phyloP scores from a whole-genome alignment of 2,888 invertebrate species.

The Blastobasis lacticolella region DNA sequence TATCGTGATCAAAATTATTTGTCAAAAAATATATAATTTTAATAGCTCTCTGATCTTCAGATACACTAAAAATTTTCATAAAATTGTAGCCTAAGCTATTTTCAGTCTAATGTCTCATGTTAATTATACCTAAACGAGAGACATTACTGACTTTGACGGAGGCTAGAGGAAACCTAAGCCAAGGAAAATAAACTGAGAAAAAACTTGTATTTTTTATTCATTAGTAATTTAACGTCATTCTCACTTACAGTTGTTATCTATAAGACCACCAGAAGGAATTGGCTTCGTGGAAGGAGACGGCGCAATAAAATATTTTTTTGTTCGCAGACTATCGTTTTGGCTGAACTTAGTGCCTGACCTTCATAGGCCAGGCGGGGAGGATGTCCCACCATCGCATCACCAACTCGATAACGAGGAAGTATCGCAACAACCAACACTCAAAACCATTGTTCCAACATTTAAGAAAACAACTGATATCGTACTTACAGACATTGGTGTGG shows the following conservation, averaged over 20 bases:
- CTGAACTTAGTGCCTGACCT: slow-evolving; percentile 94
- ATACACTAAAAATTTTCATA: neutral
- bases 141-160: too few relatives aligned
- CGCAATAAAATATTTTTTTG: slow-evolving; percentile 13
- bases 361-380: slow-evolving; percentile 90
- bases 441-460: slow-evolving; percentile 72
- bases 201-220: too few relatives aligned
- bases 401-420: slow-evolving; percentile 84
- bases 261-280: too few relatives aligned
- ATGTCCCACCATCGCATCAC: slow-evolving; percentile 89
- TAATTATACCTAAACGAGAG: too few relatives aligned
- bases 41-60: neutral
- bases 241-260: too few relatives aligned
- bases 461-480: slow-evolving; percentile 72
- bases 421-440: slow-evolving; percentile 67
- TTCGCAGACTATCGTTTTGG: slow-evolving; percentile 90
- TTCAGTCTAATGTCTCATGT: neutral
- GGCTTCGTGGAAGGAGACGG: too few relatives aligned
- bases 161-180: too few relatives aligned
- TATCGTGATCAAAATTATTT: neutral
- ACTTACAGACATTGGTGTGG: slow-evolving; percentile 53
- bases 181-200: too few relatives aligned
- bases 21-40: neutral
- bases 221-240: too few relatives aligned
- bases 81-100: neutral